These are phyloP conservation scores for Andrena trimmerana DNA, from an alignment of 2,888 invertebrate genomes.

Conservation along the genomic window DNA sequence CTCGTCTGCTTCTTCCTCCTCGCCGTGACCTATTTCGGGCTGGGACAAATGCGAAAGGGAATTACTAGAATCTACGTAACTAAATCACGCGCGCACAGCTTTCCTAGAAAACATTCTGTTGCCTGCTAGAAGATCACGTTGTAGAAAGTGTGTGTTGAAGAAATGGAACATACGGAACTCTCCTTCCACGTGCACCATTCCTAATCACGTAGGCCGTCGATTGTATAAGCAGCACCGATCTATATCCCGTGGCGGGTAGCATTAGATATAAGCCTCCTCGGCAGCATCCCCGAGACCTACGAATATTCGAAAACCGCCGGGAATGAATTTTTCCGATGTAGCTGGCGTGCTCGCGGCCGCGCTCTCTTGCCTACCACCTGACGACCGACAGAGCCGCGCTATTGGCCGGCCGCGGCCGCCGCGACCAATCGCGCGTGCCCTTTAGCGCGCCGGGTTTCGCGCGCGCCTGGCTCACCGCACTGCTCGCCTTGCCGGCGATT, in stretches of 20 bases:
- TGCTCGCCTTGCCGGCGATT: conserved; percentile 46
- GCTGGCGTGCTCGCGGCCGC: not conserved
- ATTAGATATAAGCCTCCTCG: not conserved
- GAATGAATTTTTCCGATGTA: conserved; percentile 31
- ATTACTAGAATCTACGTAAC: not conserved
- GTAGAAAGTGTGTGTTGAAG: not conserved
- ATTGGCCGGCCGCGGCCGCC: conserved; percentile 49
- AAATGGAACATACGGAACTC: no score
- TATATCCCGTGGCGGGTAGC: not conserved
- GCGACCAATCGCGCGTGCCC: conserved; percentile 45
- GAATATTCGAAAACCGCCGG: not conserved
- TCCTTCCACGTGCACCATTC: no score
- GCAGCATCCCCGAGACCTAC: not conserved
- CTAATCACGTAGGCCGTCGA: not conserved
- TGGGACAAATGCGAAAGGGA: not conserved
- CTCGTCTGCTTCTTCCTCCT: conserved; percentile 24
- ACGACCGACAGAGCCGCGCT: conserved; percentile 19
- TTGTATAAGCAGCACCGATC: not conserved
- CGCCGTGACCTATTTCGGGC: conserved; percentile 47
- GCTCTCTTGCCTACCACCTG: conserved; percentile 28
- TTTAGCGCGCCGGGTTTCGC: conserved; percentile 50
- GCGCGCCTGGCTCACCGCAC: conserved; percentile 29
- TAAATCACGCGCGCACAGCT: no score
- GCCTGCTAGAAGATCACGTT: not conserved
- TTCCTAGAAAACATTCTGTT: no score